Evolutionary conservation across 2,113 vertebrate species (phyloP).

Genomic region (Macaca mulatta): DNA sequence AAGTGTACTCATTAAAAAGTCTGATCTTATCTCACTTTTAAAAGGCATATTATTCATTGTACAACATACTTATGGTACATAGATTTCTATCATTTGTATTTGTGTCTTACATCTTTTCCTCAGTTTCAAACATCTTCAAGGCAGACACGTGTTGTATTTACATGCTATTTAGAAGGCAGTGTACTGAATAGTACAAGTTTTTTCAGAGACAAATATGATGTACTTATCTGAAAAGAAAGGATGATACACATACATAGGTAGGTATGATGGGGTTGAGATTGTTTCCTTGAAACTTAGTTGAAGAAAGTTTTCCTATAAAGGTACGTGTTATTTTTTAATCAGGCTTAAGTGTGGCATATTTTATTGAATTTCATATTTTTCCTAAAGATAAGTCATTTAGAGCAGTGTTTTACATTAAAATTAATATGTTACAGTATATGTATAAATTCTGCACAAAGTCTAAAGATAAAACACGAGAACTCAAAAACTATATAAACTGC

Average conservation of each 20-base stretch:
- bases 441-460: conserved; percentile 2
- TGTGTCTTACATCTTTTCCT: neutral
- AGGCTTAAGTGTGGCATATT: neutral
- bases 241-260: neutral
- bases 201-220: neutral
- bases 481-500: neutral
- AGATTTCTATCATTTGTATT: neutral
- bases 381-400: neutral
- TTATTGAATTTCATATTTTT: neutral
- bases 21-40: neutral
- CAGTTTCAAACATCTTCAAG: neutral
- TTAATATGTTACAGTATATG: neutral
- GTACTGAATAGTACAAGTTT: neutral
- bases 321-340: neutral
- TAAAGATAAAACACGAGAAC: neutral
- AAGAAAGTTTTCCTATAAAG: neutral
- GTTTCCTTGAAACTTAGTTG: neutral
- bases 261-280: neutral
- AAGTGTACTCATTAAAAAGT: neutral
- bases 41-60: neutral
- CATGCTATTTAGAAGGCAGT: neutral
- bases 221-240: neutral
- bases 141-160: neutral
- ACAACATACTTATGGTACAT: neutral
- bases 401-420: conserved; percentile 11